phyloP scores from a whole-genome alignment of 2,888 invertebrate species.

The Syrphus vitripennis region DNA sequence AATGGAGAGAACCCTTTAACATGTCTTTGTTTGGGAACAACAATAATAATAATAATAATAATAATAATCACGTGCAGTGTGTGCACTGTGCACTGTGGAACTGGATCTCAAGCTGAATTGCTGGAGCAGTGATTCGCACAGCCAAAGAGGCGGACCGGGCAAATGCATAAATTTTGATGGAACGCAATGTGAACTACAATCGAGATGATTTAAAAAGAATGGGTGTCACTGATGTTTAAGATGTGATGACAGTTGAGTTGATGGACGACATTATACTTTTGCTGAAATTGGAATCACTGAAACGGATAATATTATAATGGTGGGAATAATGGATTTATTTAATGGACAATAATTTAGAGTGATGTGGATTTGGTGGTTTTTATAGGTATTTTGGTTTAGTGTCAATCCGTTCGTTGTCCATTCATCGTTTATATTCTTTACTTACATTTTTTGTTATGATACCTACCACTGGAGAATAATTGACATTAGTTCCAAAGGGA shows the following conservation, averaged over 20 bases:
- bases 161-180: conserved; percentile 62
- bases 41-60: conserved; percentile 19
- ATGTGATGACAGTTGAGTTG: conserved; percentile 64
- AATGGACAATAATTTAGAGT: conserved; percentile 2
- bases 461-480: no score
- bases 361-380: background rate
- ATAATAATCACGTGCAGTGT: conserved; percentile 28
- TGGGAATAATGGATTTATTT: conserved; percentile 42
- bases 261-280: conserved; percentile 55
- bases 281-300: background rate
- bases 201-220: conserved; percentile 51
- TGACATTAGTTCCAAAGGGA: no score
- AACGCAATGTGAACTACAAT: conserved; percentile 53
- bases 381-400: background rate
- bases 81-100: background rate
- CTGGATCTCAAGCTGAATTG: background rate
- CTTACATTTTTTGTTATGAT: no score
- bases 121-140: conserved; percentile 16
- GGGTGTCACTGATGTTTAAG: conserved; percentile 42
- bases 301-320: background rate
- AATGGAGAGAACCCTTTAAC: conserved; percentile 8
- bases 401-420: no score
- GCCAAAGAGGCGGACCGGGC: conserved; percentile 54
- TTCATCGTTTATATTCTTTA: no score
- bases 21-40: conserved; percentile 39